Conservation (phyloP, 2,113 vertebrate species). For the Odobenus rosmarus region DNA sequence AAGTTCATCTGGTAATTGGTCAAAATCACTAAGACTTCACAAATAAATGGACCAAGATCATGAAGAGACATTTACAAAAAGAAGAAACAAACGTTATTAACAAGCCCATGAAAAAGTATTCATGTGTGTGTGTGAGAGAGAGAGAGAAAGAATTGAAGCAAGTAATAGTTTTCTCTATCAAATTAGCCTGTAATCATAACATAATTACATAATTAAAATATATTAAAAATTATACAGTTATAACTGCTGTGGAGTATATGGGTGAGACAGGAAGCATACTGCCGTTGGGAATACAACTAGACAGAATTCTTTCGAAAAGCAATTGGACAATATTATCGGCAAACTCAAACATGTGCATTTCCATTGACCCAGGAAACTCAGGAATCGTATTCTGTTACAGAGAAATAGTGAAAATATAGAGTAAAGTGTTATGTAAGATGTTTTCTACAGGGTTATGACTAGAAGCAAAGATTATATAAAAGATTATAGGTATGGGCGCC, state of each 20-base stretch:
- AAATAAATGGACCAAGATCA: background rate
- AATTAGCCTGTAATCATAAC: conserved; percentile 9
- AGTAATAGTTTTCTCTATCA: background rate
- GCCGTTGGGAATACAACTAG: background rate
- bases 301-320: background rate
- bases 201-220: conserved; percentile 43
- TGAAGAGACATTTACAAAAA: conserved; percentile 38
- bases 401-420: background rate
- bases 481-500: background rate
- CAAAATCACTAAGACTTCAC: background rate
- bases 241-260: background rate
- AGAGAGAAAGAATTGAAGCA: background rate
- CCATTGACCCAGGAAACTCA: background rate
- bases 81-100: background rate
- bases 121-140: background rate
- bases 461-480: background rate
- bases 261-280: background rate
- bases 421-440: background rate
- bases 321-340: background rate
- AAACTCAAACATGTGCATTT: background rate
- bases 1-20: background rate
- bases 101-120: background rate
- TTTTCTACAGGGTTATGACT: background rate
- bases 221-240: background rate
- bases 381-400: background rate